These are phyloP conservation scores for Drosophila saltans DNA, from an alignment of 1,140 invertebrate species.

Conservation along the genomic window DNA sequence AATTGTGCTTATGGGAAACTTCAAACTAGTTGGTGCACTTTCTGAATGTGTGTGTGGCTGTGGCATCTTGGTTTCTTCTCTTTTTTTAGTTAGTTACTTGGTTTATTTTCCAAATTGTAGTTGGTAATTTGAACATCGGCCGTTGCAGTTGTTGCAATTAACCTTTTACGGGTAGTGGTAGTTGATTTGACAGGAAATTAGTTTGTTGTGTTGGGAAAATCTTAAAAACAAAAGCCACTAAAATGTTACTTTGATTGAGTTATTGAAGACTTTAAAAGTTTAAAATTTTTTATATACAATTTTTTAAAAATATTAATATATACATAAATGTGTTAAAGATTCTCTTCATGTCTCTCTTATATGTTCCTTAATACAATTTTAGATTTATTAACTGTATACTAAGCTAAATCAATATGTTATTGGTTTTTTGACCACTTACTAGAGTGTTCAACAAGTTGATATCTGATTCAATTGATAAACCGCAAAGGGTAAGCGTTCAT, in stretches of 20 bases:
- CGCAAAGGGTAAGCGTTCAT: conserved; percentile 11
- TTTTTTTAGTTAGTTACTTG: not conserved
- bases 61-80: not conserved
- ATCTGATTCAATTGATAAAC: conserved; percentile 15
- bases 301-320: no score
- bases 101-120: conserved; percentile 1
- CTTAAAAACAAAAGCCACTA: not conserved
- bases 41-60: conserved; percentile 10
- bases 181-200: not conserved
- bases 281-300: no score
- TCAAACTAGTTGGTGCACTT: conserved; percentile 21
- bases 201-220: not conserved
- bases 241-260: not conserved
- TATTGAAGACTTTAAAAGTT: no score
- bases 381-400: no score
- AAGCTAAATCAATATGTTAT: not conserved
- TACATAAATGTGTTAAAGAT: no score
- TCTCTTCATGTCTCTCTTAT: no score
- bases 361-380: no score
- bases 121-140: not conserved
- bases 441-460: conserved; percentile 6
- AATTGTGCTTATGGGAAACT: conserved; percentile 61
- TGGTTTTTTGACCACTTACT: not conserved
- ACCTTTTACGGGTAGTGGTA: not conserved
- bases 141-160: not conserved